Conservation (phyloP, 2,888 invertebrate genomes). For the Flexamia atlantica region DNA sequence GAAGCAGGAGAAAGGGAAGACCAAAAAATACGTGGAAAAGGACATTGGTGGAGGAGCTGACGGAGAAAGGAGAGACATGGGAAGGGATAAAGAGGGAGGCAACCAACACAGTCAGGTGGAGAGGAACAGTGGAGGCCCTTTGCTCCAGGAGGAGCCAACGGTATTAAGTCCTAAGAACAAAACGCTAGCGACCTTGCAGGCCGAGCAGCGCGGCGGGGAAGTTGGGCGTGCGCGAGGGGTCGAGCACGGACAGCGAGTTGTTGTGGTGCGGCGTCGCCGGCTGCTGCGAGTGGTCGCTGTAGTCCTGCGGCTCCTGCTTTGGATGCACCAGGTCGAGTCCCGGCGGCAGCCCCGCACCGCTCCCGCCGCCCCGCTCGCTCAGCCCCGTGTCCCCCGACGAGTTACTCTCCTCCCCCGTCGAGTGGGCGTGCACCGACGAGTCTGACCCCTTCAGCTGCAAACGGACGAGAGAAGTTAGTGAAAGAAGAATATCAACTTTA, state of each 20-base stretch:
- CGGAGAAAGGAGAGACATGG: too few species aligned
- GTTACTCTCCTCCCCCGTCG: constrained; percentile 89
- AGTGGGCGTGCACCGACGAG: constrained; percentile 80
- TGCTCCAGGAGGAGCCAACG: too few species aligned
- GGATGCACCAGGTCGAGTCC: constrained; percentile 79
- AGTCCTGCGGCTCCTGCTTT: constrained; percentile 86
- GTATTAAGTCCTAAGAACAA: too few species aligned
- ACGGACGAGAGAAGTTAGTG: neutral
- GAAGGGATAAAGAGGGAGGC: too few species aligned
- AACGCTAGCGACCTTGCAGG: constrained; percentile 81
- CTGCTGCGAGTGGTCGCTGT: constrained; percentile 73
- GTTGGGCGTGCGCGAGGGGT: constrained; percentile 83
- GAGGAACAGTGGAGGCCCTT: too few species aligned
- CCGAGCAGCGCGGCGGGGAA: constrained; percentile 90
- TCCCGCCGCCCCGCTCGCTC: constrained; percentile 76
- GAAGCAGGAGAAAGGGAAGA: too few species aligned
- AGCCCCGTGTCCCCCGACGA: constrained; percentile 88
- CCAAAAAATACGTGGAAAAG: too few species aligned
- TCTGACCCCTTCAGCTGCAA: constrained; percentile 77
- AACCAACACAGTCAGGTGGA: too few species aligned
- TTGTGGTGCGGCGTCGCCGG: constrained; percentile 43
- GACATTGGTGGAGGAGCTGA: too few species aligned
- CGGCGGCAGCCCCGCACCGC: constrained; percentile 61
- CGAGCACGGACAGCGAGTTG: constrained; percentile 76
- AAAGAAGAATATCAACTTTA: neutral